A percentile compares a stretch with the other conserved stretches of the same genome.
phyloP scores from a whole-genome alignment of 2,797 vertebrate species.

The Chaetophractus vellerosus region DNA sequence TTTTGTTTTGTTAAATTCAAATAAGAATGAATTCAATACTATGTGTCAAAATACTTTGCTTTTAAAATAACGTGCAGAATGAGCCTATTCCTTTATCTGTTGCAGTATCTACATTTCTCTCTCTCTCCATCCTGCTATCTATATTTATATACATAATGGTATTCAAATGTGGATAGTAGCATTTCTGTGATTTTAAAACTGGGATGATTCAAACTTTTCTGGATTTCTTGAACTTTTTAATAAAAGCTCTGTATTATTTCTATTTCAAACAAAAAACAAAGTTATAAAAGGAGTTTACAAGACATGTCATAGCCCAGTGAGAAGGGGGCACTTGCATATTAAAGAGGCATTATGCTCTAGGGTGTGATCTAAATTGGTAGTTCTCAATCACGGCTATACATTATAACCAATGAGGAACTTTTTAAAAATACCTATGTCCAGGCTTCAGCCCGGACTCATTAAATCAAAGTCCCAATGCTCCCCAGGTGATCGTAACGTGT shows the following conservation, averaged over 20 bases:
- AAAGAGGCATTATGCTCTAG: constrained; percentile 54
- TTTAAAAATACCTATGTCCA: constrained; percentile 57
- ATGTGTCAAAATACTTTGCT: background rate
- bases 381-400: constrained; percentile 31
- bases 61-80: background rate
- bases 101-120: background rate
- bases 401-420: constrained; percentile 45
- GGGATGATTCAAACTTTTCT: constrained; percentile 33
- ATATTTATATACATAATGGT: background rate
- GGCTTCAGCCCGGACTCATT: constrained; percentile 25
- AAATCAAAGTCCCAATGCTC: constrained; percentile 54
- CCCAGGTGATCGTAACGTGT: background rate
- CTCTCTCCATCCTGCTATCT: background rate
- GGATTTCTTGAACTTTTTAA: background rate
- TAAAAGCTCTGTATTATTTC: constrained; percentile 33
- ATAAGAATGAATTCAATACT: background rate
- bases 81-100: background rate
- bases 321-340: constrained; percentile 41
- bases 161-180: background rate
- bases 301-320: background rate
- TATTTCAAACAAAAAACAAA: constrained; percentile 9
- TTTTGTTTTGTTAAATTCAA: constrained; percentile 42
- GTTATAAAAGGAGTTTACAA: constrained; percentile 46
- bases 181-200: constrained; percentile 42
- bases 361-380: constrained; percentile 39